Percentiles rank a stretch among this genome's conserved stretches.
These are phyloP conservation scores for Grammomys dolichurus DNA, from an alignment of 2,113 vertebrate genomes.

Conservation along the genomic window DNA sequence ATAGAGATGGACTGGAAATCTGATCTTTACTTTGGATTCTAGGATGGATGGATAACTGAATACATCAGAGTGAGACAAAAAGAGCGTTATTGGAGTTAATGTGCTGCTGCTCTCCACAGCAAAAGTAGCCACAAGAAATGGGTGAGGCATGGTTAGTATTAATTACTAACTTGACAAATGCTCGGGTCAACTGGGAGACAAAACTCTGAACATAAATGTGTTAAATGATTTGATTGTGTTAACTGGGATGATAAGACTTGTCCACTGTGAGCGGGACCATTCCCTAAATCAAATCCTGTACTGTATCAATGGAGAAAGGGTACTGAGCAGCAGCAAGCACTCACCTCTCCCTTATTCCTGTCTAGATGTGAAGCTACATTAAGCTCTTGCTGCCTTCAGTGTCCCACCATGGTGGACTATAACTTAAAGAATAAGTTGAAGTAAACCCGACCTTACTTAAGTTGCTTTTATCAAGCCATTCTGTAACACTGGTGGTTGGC, in stretches of 20 bases:
- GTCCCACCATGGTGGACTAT: background rate
- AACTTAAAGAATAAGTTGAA: background rate
- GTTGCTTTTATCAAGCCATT: background rate
- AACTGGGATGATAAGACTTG: background rate
- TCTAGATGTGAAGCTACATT: background rate
- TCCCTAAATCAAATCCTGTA: background rate
- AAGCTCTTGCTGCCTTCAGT: background rate
- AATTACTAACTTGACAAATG: background rate
- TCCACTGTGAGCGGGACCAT: background rate
- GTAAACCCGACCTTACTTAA: background rate
- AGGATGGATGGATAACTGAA: background rate
- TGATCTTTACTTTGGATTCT: background rate
- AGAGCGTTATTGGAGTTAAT: background rate
- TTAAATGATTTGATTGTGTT: background rate
- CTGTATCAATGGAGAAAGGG: background rate
- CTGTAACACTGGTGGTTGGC: background rate
- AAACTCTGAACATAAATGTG: background rate
- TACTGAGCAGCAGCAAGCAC: background rate
- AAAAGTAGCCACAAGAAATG: background rate
- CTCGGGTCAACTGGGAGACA: background rate
- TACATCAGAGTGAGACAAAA: background rate
- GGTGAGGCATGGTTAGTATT: background rate
- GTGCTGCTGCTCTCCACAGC: rapidly evolving
- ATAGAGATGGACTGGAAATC: background rate
- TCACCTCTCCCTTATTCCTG: background rate